Percentiles rank a stretch among this genome's conserved stretches.
These are phyloP conservation scores for Drosophila bocqueti DNA, from an alignment of 1,140 invertebrate species.

Conservation along the genomic window DNA sequence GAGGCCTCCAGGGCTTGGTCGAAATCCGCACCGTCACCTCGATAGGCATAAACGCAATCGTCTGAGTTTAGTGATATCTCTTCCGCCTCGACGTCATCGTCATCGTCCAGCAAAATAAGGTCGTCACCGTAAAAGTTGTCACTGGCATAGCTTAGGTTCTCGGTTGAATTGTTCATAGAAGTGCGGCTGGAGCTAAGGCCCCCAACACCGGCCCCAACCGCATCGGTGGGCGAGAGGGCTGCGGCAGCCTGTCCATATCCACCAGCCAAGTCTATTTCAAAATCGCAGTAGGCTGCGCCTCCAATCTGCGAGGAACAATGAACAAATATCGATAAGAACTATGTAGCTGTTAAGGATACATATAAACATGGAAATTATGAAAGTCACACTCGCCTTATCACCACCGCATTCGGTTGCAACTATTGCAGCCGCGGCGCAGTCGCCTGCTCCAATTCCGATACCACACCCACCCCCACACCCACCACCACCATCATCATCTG, in stretches of 20 bases:
- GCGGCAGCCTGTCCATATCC: conserved; percentile 39
- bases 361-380: conserved; percentile 3
- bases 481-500: conserved; percentile 52
- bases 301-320: conserved; percentile 25
- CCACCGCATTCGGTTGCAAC: conserved; percentile 20
- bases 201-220: conserved; percentile 37
- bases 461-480: conserved; percentile 18
- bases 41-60: conserved; percentile 83
- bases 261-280: conserved; percentile 41
- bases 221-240: conserved; percentile 64
- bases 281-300: conserved; percentile 55
- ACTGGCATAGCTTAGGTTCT: conserved; percentile 78
- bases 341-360: not conserved
- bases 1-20: conserved; percentile 59
- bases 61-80: conserved; percentile 80
- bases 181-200: conserved; percentile 74
- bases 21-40: conserved; percentile 74
- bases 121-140: conserved; percentile 81
- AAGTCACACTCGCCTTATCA: conserved; percentile 69
- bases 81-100: conserved; percentile 74
- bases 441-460: conserved; percentile 15
- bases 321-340: not conserved
- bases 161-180: conserved; percentile 81
- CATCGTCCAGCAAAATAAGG: conserved; percentile 74
- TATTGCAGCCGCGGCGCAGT: conserved; percentile 30